Base-by-base conservation (phyloP, 2,113 vertebrate genomes). In the Gallinago undulata region DNA sequence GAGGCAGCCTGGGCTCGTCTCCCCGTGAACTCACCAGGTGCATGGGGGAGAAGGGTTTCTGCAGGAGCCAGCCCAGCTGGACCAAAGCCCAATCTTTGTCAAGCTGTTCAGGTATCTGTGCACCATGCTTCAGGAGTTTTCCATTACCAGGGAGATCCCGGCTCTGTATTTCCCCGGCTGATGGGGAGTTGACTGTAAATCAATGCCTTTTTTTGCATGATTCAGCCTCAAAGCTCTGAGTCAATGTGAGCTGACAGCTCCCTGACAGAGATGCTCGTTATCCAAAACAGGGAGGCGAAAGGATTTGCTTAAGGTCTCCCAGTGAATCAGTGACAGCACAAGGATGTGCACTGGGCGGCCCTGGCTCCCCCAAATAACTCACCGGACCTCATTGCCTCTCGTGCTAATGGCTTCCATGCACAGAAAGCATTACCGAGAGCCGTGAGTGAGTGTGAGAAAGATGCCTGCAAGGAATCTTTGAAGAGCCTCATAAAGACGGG, bases 191-290 rank as follows among this genome's bases (percentile, higher is more conserved):
- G 43, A 37, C 56, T 89, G 17, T 90, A 75, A 92, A 87, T 91
- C 78, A 87, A 55, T 69, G 59, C 16, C 31, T 91, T 2, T 53
- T 53, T 95, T 94, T 85, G 45, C 50, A 66, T 66, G 25, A 66
- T 63, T 78, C 67, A 57, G 35, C 77, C 87, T 92, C 80, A 95
- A 91, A 94, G 84, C 57, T 41, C 57, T 51, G 28, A 14, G 6
- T 62, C 51, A 53, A 69, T 1, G 3, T 39, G 79, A 84, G 43
- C 69, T 94, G 94, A 76, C 74, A 91, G 57, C 45, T 75, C 57
- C 67, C 48, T 93, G 74, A 87, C 18, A 35, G 62, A 82, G 31
- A 45, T 41, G 30, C 13, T 81, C 24, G 28, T 84, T 84, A 93
- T 27, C 48, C 13, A 7, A 69, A 87, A 69, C 0, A 0, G 45